phyloP scores from a whole-genome alignment of 2,113 vertebrate species.

The Piaya cayana region DNA sequence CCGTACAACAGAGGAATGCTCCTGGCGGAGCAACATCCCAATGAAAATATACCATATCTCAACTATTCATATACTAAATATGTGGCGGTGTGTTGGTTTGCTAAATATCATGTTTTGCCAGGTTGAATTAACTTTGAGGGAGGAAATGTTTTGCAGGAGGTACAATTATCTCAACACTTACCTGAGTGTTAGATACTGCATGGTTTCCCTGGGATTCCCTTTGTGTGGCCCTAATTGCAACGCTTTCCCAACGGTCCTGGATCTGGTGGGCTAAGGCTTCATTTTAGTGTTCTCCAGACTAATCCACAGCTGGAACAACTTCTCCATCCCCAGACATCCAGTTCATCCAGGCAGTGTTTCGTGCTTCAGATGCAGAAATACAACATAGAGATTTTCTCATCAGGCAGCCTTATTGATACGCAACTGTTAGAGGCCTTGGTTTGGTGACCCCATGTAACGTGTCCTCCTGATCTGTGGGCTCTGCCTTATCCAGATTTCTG shows the following conservation, averaged over 20 bases:
- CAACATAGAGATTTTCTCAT: neutral
- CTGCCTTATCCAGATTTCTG: neutral
- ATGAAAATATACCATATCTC: neutral
- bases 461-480: neutral
- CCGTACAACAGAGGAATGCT: conserved; percentile 56
- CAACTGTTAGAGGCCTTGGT: neutral
- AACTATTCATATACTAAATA: neutral
- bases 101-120: neutral
- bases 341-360: neutral
- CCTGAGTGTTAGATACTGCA: neutral
- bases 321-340: neutral
- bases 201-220: neutral
- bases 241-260: neutral
- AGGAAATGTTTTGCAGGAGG: neutral
- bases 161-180: neutral
- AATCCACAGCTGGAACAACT: accelerated
- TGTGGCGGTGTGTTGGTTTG: neutral
- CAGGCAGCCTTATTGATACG: neutral
- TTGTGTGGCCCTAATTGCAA: neutral
- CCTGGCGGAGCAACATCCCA: neutral
- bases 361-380: neutral
- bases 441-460: accelerated
- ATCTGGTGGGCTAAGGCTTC: neutral
- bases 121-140: neutral
- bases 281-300: neutral